phyloP scores from a whole-genome alignment of 64 coral and sea anemone species.

The Porites australiensis region DNA sequence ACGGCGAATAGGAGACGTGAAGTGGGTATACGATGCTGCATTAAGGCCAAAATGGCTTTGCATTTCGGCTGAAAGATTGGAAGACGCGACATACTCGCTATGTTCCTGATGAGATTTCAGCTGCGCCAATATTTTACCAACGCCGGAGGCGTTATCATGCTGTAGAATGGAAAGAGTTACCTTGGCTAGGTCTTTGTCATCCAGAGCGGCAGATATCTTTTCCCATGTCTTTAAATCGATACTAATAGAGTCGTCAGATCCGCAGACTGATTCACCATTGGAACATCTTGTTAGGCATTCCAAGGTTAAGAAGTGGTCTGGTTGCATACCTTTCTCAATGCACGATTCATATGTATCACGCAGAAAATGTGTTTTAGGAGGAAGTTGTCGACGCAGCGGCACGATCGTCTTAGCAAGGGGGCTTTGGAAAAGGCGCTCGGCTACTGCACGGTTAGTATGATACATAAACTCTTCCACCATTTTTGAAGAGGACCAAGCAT shows the following conservation, averaged over 20 bases:
- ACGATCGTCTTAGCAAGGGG: constrained; percentile 33
- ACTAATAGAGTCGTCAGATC: constrained; percentile 15
- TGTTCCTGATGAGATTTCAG: constrained; percentile 8
- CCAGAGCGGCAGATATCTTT: constrained; percentile 74
- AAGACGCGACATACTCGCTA: constrained; percentile 17
- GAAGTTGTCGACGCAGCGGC: constrained; percentile 71
- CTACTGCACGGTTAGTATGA: constrained; percentile 80
- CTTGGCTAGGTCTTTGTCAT: constrained; percentile 72
- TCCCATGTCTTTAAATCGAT: constrained; percentile 74
- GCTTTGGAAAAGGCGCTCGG: constrained; percentile 56
- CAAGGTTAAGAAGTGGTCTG: constrained; percentile 60
- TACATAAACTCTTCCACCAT: constrained; percentile 94
- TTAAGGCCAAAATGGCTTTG: constrained; percentile 51
- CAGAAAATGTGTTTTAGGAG: constrained; percentile 70
- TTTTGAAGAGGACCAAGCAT: constrained; percentile 18
- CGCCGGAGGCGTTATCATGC: constrained; percentile 1
- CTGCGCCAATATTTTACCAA: constrained; percentile 4
- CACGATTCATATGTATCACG: constrained; percentile 45
- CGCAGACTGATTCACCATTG: not conserved
- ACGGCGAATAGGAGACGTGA: constrained; percentile 89
- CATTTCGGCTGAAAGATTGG: not conserved
- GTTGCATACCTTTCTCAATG: constrained; percentile 37
- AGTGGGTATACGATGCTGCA: constrained; percentile 83
- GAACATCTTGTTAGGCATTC: not conserved
- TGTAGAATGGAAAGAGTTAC: constrained; percentile 30